A percentile compares a stretch with the other conserved stretches of the same genome.
Evolutionary conservation across 2,888 invertebrate genomes (phyloP).

Genomic region (Cryptops parisi): DNA sequence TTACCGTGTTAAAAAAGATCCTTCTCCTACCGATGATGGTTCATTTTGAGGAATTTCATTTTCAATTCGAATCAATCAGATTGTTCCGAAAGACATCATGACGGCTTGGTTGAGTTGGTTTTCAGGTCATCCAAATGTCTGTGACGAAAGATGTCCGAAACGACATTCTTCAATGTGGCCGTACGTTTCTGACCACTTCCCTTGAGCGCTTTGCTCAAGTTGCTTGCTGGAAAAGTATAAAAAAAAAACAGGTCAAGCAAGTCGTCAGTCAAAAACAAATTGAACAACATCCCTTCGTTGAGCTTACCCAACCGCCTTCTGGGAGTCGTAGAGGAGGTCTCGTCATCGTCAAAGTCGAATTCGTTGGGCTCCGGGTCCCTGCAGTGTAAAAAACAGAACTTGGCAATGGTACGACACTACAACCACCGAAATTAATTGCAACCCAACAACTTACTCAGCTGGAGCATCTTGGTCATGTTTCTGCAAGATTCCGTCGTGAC

Average conservation of each 20-base stretch:
- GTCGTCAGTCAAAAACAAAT: neutral
- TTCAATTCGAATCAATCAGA: too few relatives aligned
- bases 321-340: neutral
- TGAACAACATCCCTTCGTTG: neutral
- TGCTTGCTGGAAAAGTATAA: neutral
- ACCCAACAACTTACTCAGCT: too few relatives aligned
- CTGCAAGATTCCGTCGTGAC: too few relatives aligned
- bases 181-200: conserved; percentile 9
- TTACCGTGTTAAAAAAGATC: too few relatives aligned
- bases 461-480: too few relatives aligned
- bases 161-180: conserved; percentile 4
- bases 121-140: conserved; percentile 1
- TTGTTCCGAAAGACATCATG: too few relatives aligned
- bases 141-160: conserved; percentile 5
- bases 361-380: conserved; percentile 20
- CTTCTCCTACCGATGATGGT: too few relatives aligned
- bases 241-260: neutral
- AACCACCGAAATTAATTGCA: too few relatives aligned
- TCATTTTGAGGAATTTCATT: too few relatives aligned
- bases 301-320: conserved; percentile 1
- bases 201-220: neutral
- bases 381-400: conserved; percentile 1
- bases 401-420: too few relatives aligned
- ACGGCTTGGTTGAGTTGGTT: neutral
- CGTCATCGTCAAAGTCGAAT: conserved; percentile 22